Base-by-base conservation (phyloP, 2,113 vertebrate species). In the Chelonoidis abingdonii region DNA sequence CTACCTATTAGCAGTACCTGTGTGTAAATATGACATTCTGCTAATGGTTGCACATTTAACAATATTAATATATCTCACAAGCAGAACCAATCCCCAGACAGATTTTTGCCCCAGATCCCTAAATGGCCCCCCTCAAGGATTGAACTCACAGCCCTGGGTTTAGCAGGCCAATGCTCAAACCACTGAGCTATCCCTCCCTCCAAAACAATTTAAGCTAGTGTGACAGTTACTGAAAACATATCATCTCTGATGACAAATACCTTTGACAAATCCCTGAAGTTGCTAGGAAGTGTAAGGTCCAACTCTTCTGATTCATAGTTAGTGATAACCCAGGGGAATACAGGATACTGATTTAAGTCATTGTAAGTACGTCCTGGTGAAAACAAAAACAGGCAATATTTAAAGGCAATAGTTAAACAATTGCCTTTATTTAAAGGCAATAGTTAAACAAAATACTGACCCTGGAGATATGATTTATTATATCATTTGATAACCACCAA, bases 181-280 rank as follows among this genome's bases (percentile, higher is more conserved):
- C 47, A 49, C 47, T 49, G 47, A 49, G 47, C 47, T 49, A 49
- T 49, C 47, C 47, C 47, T 10, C 47, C 47, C 47, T 49, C 10
- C 47, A 49, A 49, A 49, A 49, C 47, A 49, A 49, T 49, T 49
- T 80, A 94, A 90, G 57, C 3, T 69, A 52, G 52, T 41, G 3
- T 52, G 10, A 92, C 54, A 97, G 93, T 89, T 54, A 90, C 1
- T 59, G 19, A 59, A 88, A 76, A 31, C 93, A 88, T 76, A 8
- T 41, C 38, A 1, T 47, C 80, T 81, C 29, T 93, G 44, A 78
- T 84, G 50, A 84, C 41, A 95, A 80, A 95, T 98, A 99, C 99
- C 99, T 99, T 99, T 89, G 99, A 99, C 88, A 99, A 98, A 98
- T 99, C 99, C 98, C 99, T 99, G 98, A 99, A 99, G 98, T 99